A percentile compares a stretch with the other conserved stretches of the same genome.
These are phyloP conservation scores for Stercorarius parasiticus DNA, from an alignment of 2,113 vertebrate genomes.

Conservation along the genomic window DNA sequence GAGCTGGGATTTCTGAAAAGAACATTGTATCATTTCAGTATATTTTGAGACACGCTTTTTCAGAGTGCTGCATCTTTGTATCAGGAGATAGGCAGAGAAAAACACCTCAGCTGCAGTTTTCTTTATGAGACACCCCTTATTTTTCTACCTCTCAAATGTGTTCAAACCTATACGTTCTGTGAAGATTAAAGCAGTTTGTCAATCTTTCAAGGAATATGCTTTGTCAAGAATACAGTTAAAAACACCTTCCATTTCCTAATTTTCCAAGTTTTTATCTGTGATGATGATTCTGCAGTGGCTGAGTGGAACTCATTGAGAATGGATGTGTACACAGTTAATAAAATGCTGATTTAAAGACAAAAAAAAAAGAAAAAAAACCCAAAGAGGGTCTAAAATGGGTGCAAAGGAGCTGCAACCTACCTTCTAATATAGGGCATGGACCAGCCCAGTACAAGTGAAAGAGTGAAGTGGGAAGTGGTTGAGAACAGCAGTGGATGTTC, in stretches of 20 bases:
- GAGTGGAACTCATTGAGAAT: neutral
- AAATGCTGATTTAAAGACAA: neutral
- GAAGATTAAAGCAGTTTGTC: neutral
- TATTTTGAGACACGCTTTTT: neutral
- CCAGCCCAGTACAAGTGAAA: neutral
- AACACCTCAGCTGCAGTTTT: neutral
- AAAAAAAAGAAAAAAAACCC: accelerated
- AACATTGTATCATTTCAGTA: neutral
- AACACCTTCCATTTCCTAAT: neutral
- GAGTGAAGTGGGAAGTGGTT: neutral
- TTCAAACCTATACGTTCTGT: neutral
- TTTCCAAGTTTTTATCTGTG: neutral
- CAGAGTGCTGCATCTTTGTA: neutral
- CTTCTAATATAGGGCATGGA: neutral
- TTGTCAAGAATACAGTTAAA: neutral
- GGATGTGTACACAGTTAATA: neutral
- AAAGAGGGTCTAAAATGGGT: neutral
- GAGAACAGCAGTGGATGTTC: neutral
- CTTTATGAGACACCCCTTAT: neutral
- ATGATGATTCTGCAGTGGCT: neutral
- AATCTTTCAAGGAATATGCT: neutral
- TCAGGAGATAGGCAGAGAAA: neutral
- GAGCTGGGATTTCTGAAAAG: constrained; percentile 41
- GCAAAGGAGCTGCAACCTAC: neutral
- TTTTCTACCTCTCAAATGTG: neutral